Percentiles rank a stretch among this genome's conserved stretches.
phyloP scores from a whole-genome alignment of 2,888 invertebrate genomes.

The Horisme vitalbata region DNA sequence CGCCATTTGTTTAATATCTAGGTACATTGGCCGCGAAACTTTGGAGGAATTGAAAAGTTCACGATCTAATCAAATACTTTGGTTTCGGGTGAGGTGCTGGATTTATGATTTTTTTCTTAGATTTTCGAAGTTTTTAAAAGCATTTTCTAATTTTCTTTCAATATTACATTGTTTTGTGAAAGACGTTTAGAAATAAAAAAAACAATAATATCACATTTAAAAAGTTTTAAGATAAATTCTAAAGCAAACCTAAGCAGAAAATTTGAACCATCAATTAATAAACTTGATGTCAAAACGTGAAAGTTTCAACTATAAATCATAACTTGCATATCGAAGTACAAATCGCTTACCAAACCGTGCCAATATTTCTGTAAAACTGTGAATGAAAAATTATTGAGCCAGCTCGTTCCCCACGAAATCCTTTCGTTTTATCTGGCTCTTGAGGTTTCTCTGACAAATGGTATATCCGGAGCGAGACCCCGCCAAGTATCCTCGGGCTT shows the following conservation, averaged over 20 bases:
- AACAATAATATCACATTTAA: too few species aligned
- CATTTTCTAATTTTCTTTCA: too few species aligned
- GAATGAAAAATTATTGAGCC: slow-evolving; percentile 39
- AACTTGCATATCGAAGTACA: slow-evolving; percentile 1
- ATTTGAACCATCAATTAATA: neutral
- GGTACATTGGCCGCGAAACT: slow-evolving; percentile 44
- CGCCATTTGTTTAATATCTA: slow-evolving; percentile 50
- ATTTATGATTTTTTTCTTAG: slow-evolving; percentile 28
- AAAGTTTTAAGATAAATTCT: neutral
- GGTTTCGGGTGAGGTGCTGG: slow-evolving; percentile 38
- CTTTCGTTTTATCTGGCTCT: slow-evolving; percentile 57
- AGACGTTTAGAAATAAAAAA: too few species aligned
- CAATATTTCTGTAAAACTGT: slow-evolving; percentile 37
- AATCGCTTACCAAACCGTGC: neutral
- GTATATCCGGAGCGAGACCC: slow-evolving; percentile 43
- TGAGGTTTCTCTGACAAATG: slow-evolving; percentile 57
- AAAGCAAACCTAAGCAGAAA: neutral
- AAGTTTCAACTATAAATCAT: slow-evolving; percentile 2
- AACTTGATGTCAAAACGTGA: neutral
- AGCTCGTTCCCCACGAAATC: slow-evolving; percentile 44
- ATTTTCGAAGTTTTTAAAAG: neutral
- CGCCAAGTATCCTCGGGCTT: slow-evolving; percentile 44
- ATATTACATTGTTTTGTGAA: too few species aligned
- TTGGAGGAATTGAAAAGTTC: slow-evolving; percentile 48
- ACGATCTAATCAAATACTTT: slow-evolving; percentile 52